Conservation (phyloP, 2,888 invertebrate species). For the Arrhopalites spinosus region DNA sequence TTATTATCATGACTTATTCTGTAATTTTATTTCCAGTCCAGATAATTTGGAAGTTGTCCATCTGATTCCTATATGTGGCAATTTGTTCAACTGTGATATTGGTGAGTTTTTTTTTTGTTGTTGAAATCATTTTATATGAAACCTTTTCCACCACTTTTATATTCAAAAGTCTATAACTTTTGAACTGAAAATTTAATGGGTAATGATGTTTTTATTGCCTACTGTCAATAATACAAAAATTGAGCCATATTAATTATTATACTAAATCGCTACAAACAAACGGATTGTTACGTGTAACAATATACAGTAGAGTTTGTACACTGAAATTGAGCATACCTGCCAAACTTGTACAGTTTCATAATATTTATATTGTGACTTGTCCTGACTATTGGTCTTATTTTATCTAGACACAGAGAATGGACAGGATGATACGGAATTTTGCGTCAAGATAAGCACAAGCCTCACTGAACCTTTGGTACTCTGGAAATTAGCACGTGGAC, state of each 20-base stretch:
- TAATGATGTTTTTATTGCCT: too few relatives aligned
- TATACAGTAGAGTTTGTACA: too few relatives aligned
- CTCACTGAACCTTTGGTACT: constrained; percentile 61
- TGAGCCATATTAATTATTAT: not conserved
- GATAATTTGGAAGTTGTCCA: constrained; percentile 77
- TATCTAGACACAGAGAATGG: constrained; percentile 64
- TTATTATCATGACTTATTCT: too few relatives aligned
- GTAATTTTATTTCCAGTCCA: constrained; percentile 16
- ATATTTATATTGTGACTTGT: not conserved
- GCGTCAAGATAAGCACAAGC: constrained; percentile 64
- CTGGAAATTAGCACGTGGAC: constrained; percentile 66
- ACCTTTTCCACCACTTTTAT: too few relatives aligned
- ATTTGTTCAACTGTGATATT: constrained; percentile 74
- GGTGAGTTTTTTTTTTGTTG: constrained; percentile 60
- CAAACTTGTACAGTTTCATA: too few relatives aligned
- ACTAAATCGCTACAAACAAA: not conserved
- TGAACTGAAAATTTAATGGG: too few relatives aligned
- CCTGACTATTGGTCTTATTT: constrained; percentile 24
- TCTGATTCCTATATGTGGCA: constrained; percentile 77
- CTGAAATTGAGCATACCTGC: too few relatives aligned
- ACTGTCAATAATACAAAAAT: too few relatives aligned
- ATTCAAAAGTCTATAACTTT: too few relatives aligned
- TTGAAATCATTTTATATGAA: not conserved
- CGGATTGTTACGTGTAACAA: too few relatives aligned
- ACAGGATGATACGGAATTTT: constrained; percentile 63